phyloP scores from a whole-genome alignment of 2,797 vertebrate genomes.

The Dryobates pubescens region DNA sequence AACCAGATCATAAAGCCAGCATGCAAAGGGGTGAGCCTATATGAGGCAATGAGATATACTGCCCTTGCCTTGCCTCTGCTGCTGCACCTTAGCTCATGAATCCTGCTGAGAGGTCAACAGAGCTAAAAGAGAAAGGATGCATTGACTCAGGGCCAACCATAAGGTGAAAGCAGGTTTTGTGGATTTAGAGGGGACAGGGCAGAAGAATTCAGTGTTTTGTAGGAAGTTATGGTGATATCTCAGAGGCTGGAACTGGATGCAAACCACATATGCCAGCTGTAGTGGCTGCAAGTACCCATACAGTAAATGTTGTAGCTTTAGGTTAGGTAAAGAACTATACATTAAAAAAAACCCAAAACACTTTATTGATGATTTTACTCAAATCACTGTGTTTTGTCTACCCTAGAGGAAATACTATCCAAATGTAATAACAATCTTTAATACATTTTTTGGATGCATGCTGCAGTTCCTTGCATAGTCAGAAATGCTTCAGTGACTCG shows the following conservation, averaged over 20 bases:
- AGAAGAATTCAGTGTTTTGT: not conserved
- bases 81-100: not conserved
- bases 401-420: not conserved
- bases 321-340: not conserved
- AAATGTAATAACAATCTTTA: not conserved
- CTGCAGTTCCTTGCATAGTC: not conserved
- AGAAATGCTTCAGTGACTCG: not conserved
- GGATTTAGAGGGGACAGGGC: not conserved
- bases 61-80: not conserved
- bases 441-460: not conserved
- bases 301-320: not conserved
- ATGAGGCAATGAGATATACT: not conserved
- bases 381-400: not conserved
- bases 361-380: not conserved
- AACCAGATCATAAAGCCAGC: not conserved
- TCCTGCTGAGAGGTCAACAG: not conserved
- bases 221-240: not conserved
- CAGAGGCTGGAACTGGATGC: not conserved
- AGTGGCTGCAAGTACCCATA: not conserved
- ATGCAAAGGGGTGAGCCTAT: not conserved
- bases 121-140: not conserved
- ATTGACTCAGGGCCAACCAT: not conserved
- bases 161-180: not conserved
- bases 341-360: not conserved
- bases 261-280: fast-evolving